Evolutionary conservation across 2,797 vertebrate genomes (phyloP), one percentile per base, ranked within the genome.

Genomic region (Falco concolor): DNA sequence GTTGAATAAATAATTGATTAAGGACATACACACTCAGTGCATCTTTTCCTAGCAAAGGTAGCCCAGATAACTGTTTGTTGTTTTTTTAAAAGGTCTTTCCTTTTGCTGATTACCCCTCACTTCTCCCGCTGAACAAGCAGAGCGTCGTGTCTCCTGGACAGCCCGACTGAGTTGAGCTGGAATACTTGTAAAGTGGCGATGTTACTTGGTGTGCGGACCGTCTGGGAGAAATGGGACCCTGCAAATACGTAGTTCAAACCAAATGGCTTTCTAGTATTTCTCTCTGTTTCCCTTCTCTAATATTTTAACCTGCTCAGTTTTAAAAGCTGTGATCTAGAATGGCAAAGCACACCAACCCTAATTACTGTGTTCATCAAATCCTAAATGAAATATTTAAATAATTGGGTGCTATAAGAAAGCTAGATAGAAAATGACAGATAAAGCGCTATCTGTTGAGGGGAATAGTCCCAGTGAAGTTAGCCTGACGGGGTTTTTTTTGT

Each of bases 1-100:
- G 84, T 96, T 95, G 94, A 94, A 97, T 97, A 96, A 96, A 97
- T 96, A 96, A 97, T 97, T 96, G 65, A 96, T 97, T 96, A 95
- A 93, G 94, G 93, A 95, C 84, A 40, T 93, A 17, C 61, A 84
- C 82, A 82, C 56, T 83, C 52, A 45, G 65, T 82, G 38, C 81
- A 78, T 79, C 40, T 80, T 80, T 78, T 82, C 56, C 75, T 78
- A 77, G 69, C 50, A 77, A 83, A 88, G 60, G 23, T 56, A 83
- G 50, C 53, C 56, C 67, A 27, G 42, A 59, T 63, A 89, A 61
- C 45, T 73, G 22, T 2, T 82, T 44, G 17, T 44, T 18, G 42
- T 40, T 61, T 57, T 42, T 19, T 60, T 12, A 42, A 81, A 61
- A 69, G 6, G 54, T 74, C 25, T 54, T 79, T 73, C 25, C 44